phyloP scores from a whole-genome alignment of 2,797 vertebrate species.

The Coilia nasus region DNA sequence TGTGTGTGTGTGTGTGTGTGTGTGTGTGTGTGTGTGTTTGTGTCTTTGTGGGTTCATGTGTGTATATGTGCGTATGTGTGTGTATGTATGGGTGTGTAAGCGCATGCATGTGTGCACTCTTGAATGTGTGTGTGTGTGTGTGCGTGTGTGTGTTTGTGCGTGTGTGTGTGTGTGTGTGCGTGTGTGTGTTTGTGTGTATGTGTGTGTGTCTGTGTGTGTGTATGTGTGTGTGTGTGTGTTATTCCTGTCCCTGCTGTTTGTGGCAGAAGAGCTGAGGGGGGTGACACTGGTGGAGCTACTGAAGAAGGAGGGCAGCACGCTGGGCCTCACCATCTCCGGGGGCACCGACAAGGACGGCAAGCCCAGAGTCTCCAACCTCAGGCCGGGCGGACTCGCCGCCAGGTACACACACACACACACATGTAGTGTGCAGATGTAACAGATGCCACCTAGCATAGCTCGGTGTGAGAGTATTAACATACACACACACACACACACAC shows the following conservation, averaged over 20 bases:
- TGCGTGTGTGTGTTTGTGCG: too few species aligned
- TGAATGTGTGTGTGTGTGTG: conserved; percentile 36
- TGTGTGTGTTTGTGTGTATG: conserved; percentile 44
- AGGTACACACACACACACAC: conserved; percentile 75
- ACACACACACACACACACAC: too few species aligned
- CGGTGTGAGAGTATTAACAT: too few species aligned
- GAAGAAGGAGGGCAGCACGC: conserved; percentile 94
- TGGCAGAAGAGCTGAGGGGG: conserved; percentile 91
- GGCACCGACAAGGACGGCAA: conserved; percentile 97
- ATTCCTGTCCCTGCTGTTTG: conserved; percentile 55
- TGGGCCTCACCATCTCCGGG: conserved; percentile 95
- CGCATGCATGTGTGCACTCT: conserved; percentile 7
- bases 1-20: conserved; percentile 9
- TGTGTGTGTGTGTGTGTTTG: not conserved
- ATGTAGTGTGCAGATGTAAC: too few species aligned
- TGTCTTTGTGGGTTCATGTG: conserved; percentile 38
- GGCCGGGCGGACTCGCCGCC: conserved; percentile 92
- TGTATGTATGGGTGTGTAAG: conserved; percentile 33
- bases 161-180: conserved; percentile 44
- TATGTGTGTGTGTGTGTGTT: not conserved
- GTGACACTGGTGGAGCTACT: conserved; percentile 93
- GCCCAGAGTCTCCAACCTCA: conserved; percentile 92
- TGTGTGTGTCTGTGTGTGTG: not conserved
- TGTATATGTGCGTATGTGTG: not conserved
- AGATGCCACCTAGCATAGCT: too few species aligned